Percentiles rank a stretch among this genome's conserved stretches.
Conservation (phyloP, 2,797 vertebrate genomes). For the Ctenosaura bakeri region DNA sequence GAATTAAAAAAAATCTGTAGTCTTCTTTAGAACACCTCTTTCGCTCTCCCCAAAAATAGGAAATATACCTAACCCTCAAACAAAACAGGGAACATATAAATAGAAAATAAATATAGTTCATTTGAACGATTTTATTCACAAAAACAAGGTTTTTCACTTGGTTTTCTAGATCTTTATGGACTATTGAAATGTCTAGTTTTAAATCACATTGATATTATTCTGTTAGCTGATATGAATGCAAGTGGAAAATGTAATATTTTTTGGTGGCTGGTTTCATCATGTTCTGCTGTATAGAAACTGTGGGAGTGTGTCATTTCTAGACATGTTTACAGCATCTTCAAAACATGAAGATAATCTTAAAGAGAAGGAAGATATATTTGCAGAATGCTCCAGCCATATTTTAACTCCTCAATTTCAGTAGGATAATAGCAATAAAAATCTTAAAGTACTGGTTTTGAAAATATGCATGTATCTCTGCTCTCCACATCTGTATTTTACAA, state of each 20-base stretch:
- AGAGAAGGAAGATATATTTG: slow-evolving; percentile 5
- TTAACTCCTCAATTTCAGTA: slow-evolving; percentile 49
- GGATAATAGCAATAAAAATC: slow-evolving; percentile 33
- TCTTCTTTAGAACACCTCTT: neutral
- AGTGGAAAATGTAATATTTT: slow-evolving; percentile 73
- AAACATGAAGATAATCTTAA: slow-evolving; percentile 65
- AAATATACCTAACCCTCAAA: too few species aligned
- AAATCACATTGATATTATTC: slow-evolving; percentile 68
- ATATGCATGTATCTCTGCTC: neutral
- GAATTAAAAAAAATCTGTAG: neutral
- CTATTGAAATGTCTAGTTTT: slow-evolving; percentile 58
- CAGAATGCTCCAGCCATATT: slow-evolving; percentile 32
- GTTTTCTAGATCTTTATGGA: slow-evolving; percentile 57
- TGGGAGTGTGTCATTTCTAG: slow-evolving; percentile 65
- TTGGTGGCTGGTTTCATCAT: slow-evolving; percentile 73
- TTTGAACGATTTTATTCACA: slow-evolving; percentile 14
- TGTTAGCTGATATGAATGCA: slow-evolving; percentile 66
- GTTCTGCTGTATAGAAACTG: slow-evolving; percentile 57
- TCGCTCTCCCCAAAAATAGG: neutral
- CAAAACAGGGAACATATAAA: neutral
- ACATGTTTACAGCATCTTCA: slow-evolving; percentile 57
- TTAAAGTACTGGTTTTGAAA: slow-evolving; percentile 35
- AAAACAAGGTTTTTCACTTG: slow-evolving; percentile 29
- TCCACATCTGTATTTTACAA: slow-evolving; percentile 39
- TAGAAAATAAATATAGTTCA: slow-evolving; percentile 1